Evolutionary conservation across 2,797 vertebrate genomes (phyloP).

Genomic region (Hafferia zeledoni): DNA sequence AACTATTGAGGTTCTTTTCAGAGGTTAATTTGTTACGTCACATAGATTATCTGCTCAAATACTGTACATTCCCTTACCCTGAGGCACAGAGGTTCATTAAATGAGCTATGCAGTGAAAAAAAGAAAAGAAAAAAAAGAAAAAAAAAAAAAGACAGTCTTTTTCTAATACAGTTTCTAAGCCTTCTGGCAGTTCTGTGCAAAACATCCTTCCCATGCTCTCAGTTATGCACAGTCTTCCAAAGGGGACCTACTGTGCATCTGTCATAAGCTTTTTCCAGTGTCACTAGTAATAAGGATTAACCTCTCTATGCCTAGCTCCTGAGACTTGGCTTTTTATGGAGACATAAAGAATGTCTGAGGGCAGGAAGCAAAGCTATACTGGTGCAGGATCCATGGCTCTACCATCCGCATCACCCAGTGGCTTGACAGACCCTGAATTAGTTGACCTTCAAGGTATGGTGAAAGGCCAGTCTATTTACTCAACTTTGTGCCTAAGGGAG

Average conservation of each 20-base stretch:
- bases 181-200: slow-evolving; percentile 55
- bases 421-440: slow-evolving; percentile 26
- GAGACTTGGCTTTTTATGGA: slow-evolving; percentile 39
- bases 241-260: slow-evolving; percentile 46
- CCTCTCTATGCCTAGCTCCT: slow-evolving; percentile 30
- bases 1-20: slow-evolving; percentile 55
- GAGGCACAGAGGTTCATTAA: slow-evolving; percentile 62
- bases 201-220: slow-evolving; percentile 54
- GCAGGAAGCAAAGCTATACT: background rate
- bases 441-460: slow-evolving; percentile 57
- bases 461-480: slow-evolving; percentile 43
- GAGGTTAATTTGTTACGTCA: slow-evolving; percentile 68
- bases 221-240: slow-evolving; percentile 46
- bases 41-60: slow-evolving; percentile 70
- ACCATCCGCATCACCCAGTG: background rate
- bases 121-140: background rate
- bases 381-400: background rate
- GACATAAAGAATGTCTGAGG: slow-evolving; percentile 29
- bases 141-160: background rate
- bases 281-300: slow-evolving; percentile 69
- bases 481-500: slow-evolving; percentile 32
- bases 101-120: slow-evolving; percentile 42
- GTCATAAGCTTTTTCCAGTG: slow-evolving; percentile 60
- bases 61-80: slow-evolving; percentile 64
- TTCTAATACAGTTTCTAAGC: slow-evolving; percentile 63